phyloP scores from a whole-genome alignment of 2,113 vertebrate species.

The Lota lota region DNA sequence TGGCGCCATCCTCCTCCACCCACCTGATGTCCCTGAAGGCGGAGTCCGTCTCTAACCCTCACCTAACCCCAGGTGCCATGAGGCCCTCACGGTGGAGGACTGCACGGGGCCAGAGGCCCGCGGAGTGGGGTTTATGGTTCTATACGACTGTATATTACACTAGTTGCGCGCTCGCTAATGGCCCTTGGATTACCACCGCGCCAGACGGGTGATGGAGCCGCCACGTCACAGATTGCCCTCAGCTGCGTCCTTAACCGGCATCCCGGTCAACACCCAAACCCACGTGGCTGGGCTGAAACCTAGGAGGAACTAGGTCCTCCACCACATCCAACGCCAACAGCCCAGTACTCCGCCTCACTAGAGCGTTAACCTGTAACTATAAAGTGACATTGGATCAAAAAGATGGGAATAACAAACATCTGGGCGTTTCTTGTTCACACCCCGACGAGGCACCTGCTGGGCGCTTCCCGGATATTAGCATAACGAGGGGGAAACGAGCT shows the following conservation, averaged over 20 bases:
- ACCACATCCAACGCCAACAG: background rate
- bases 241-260: conserved; percentile 41
- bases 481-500: conserved; percentile 34
- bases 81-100: conserved; percentile 9
- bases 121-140: conserved; percentile 41
- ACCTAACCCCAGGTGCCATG: too few species aligned
- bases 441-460: background rate
- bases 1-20: too few species aligned
- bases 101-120: conserved; percentile 6
- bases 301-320: background rate
- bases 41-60: too few species aligned
- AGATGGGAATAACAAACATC: conserved; percentile 17
- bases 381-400: conserved; percentile 7
- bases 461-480: conserved; percentile 28
- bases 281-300: background rate
- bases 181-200: conserved; percentile 56
- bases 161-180: conserved; percentile 54
- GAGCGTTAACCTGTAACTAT: conserved; percentile 8
- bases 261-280: conserved; percentile 35
- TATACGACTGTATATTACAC: conserved; percentile 50
- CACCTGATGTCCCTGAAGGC: too few species aligned
- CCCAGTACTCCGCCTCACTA: conserved; percentile 7
- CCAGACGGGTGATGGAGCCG: conserved; percentile 51
- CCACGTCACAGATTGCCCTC: conserved; percentile 24
- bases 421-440: conserved; percentile 2